Conservation (phyloP, 2,888 invertebrate genomes). For the Plemyria rubiginata region DNA sequence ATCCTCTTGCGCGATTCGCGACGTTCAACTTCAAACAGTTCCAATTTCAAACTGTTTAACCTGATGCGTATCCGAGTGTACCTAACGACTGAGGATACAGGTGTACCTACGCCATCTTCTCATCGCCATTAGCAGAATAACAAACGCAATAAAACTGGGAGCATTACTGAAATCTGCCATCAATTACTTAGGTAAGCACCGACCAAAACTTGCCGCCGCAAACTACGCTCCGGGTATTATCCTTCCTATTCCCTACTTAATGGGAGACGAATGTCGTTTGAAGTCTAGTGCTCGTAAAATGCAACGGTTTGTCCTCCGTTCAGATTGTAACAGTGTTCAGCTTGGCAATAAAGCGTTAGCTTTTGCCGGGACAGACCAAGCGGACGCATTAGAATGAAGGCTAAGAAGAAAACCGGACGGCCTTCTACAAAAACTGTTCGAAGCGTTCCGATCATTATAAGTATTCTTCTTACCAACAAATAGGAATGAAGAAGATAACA, state of each 20-base stretch:
- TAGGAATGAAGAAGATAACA: no score
- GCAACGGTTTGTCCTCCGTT: slow-evolving; percentile 61
- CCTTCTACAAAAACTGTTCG: no score
- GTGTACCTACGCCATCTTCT: slow-evolving; percentile 5
- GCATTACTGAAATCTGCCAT: slow-evolving; percentile 62
- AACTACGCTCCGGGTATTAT: slow-evolving; percentile 75
- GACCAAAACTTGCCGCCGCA: slow-evolving; percentile 71
- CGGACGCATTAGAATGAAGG: not conserved
- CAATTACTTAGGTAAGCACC: slow-evolving; percentile 65
- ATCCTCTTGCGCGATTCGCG: no score
- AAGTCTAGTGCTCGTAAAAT: slow-evolving; percentile 77
- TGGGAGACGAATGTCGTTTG: slow-evolving; percentile 80
- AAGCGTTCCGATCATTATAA: no score
- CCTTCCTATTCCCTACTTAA: slow-evolving; percentile 76
- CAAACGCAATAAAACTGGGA: slow-evolving; percentile 43
- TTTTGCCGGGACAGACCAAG: slow-evolving; percentile 7
- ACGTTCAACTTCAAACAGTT: no score
- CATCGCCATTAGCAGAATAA: slow-evolving; percentile 35
- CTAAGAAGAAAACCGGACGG: not conserved
- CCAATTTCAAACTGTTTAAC: no score
- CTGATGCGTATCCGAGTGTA: no score
- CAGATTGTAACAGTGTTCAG: slow-evolving; percentile 49
- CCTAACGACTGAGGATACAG: not conserved
- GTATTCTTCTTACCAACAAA: no score
- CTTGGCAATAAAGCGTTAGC: slow-evolving; percentile 20